These are phyloP conservation scores for Euura lappo DNA, from an alignment of 1,140 invertebrate genomes.

Conservation along the genomic window DNA sequence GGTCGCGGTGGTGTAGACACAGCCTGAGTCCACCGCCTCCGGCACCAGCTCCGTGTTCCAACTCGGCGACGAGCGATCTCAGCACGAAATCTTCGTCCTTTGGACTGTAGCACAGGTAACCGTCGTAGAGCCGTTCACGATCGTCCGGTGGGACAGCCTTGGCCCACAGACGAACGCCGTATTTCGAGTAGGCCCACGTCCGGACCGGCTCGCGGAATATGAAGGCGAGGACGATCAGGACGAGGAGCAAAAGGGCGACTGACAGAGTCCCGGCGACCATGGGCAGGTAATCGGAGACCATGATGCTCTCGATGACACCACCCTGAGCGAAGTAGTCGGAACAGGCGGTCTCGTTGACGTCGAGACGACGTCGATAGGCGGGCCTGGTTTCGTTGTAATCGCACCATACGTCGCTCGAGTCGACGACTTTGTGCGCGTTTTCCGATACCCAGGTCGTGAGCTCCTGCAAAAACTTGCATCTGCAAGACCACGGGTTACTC, in stretches of 20 bases:
- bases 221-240: slow-evolving; percentile 78
- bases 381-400: slow-evolving; percentile 77
- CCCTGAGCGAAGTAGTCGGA: slow-evolving; percentile 83
- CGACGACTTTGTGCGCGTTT: slow-evolving; percentile 79
- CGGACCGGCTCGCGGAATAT: slow-evolving; percentile 83
- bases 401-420: slow-evolving; percentile 80
- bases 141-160: slow-evolving; percentile 65
- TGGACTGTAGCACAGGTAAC: slow-evolving; percentile 90
- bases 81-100: slow-evolving; percentile 91
- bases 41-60: slow-evolving; percentile 73
- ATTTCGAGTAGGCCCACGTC: slow-evolving; percentile 87
- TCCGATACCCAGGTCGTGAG: slow-evolving; percentile 84
- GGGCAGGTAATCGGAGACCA: slow-evolving; percentile 85
- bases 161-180: slow-evolving; percentile 79
- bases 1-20: slow-evolving; percentile 85
- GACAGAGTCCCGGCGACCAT: slow-evolving; percentile 80
- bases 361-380: slow-evolving; percentile 73
- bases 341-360: slow-evolving; percentile 82
- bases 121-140: slow-evolving; percentile 88
- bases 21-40: slow-evolving; percentile 75
- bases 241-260: slow-evolving; percentile 74
- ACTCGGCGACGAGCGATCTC: slow-evolving; percentile 80
- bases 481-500: slow-evolving; percentile 87
- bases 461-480: slow-evolving; percentile 87
- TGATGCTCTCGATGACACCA: slow-evolving; percentile 82